Evolutionary conservation across 1,140 invertebrate species (phyloP), one percentile per base, ranked within the genome.

Genomic region (Hylyphantes graminicola): DNA sequence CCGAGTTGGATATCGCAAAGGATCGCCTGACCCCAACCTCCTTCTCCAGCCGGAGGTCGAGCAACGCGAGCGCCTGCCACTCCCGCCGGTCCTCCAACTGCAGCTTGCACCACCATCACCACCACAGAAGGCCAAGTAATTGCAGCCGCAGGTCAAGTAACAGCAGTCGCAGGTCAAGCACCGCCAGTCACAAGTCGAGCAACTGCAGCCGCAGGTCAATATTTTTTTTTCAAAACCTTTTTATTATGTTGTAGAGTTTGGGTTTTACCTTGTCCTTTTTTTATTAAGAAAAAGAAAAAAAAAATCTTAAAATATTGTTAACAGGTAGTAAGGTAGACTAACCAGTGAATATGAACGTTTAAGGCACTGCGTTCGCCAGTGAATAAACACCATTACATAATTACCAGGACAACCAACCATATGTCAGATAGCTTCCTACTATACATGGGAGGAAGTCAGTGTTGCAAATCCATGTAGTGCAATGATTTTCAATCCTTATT

Each of bases 141-240:
- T 85, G 74, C 65, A 70, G 64, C 12, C 74, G 82, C 11, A 35
- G 82, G 5, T 85, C 82, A 13, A 85, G 82, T 59, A 78, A 61
- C 65, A 70, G 74, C 55, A 84, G 81, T 50, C 21, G 82, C 19
- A 15, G 82, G 15, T 78, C 74, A 7, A 77, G 74, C 82, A 53
- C 74, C 19, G 74, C 82, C 2, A 77, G 75, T 15, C 73, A 76
- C 54, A 59, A 73, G 7, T 84, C 81, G 7, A 81, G 79, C 57
- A 67, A 81, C n/a, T 55, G 64, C 48, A 84, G 81, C 35, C 72
- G 73, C 53, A n/a, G 73, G 8, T 68, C 65, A 35, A 35, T 35
- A 35, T 35, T 64, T 35, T 64, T 35, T 64, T 64, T 17, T 64
- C 63, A 10, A 64, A 64, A 35, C 35, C 35, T 19, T 64, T 35